These are phyloP conservation scores for Apeltes quadracus DNA, from an alignment of 2,113 vertebrate genomes.

Conservation along the genomic window DNA sequence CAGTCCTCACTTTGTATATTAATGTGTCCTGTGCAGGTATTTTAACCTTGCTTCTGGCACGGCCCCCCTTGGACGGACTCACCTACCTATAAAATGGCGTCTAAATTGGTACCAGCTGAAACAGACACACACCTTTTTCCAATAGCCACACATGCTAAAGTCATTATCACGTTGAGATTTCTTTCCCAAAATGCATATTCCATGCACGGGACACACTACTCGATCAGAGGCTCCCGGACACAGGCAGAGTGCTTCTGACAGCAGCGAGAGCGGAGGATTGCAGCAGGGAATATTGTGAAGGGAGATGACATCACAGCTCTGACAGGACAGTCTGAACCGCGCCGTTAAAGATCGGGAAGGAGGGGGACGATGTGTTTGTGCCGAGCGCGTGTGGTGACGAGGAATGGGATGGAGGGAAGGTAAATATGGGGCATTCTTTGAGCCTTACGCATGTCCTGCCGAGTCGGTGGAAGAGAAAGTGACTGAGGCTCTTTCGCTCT, in stretches of 20 bases:
- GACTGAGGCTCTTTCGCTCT: slow-evolving; percentile 10
- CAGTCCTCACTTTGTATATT: neutral
- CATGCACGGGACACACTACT: slow-evolving; percentile 40
- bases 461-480: slow-evolving; percentile 68
- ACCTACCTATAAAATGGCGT: slow-evolving; percentile 23
- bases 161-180: slow-evolving; percentile 40
- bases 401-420: slow-evolving; percentile 58
- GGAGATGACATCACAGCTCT: slow-evolving; percentile 47
- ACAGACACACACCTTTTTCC: slow-evolving; percentile 33
- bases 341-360: slow-evolving; percentile 31
- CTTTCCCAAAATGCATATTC: slow-evolving; percentile 37
- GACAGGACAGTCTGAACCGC: slow-evolving; percentile 44
- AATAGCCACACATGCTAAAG: slow-evolving; percentile 60
- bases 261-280: slow-evolving; percentile 31
- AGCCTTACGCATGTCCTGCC: slow-evolving; percentile 68
- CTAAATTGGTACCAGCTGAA: slow-evolving; percentile 69
- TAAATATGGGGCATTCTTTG: slow-evolving; percentile 73
- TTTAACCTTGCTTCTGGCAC: neutral
- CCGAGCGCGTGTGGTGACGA: slow-evolving; percentile 54
- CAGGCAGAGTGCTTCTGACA: slow-evolving; percentile 65
- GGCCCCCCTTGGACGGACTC: slow-evolving; percentile 10
- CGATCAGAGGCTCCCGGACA: slow-evolving; percentile 54
- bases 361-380: slow-evolving; percentile 37
- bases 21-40: neutral
- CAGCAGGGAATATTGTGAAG: slow-evolving; percentile 21